Evolutionary conservation across 2,888 invertebrate genomes (phyloP).

Genomic region (Anaspis maculata): DNA sequence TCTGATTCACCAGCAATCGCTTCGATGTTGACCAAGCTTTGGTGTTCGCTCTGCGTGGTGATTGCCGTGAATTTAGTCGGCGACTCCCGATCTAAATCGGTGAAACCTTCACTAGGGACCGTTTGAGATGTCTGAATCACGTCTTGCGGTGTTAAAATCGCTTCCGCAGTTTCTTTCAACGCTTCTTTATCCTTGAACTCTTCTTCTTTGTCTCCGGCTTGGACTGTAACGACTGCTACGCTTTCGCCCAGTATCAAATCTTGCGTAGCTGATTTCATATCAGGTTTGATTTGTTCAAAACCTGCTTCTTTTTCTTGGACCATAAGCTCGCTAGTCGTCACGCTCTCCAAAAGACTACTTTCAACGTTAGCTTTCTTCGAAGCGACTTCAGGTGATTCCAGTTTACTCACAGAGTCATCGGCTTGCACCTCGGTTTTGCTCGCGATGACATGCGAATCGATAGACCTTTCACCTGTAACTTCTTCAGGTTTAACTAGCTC

Average conservation of each 20-base stretch:
- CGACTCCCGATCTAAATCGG: constrained; percentile 38
- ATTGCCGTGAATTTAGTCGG: constrained; percentile 44
- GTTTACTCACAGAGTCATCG: constrained; percentile 35
- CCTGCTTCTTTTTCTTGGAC: constrained; percentile 52
- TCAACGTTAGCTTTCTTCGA: constrained; percentile 23
- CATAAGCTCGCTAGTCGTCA: constrained; percentile 50
- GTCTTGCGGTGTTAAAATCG: constrained; percentile 41
- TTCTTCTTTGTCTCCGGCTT: constrained; percentile 50
- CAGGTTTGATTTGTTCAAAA: constrained; percentile 41
- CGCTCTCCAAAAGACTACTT: constrained; percentile 45
- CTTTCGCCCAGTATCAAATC: constrained; percentile 50
- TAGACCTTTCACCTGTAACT: constrained; percentile 46
- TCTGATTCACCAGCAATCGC: constrained; percentile 52
- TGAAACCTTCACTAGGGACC: constrained; percentile 48
- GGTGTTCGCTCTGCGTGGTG: constrained; percentile 46
- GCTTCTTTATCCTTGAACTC: constrained; percentile 36
- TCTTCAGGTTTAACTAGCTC: constrained; percentile 37
- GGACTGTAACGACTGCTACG: constrained; percentile 48
- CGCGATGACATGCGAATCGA: constrained; percentile 50
- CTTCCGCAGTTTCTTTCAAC: constrained; percentile 18
- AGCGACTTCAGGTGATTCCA: constrained; percentile 19
- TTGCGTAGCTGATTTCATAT: constrained; percentile 42
- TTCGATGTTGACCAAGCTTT: constrained; percentile 48
- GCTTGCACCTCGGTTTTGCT: constrained; percentile 50
- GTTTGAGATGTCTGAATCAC: constrained; percentile 50